Evolutionary conservation across 2,888 invertebrate genomes (phyloP).

Genomic region (Diabrotica balteata): DNA sequence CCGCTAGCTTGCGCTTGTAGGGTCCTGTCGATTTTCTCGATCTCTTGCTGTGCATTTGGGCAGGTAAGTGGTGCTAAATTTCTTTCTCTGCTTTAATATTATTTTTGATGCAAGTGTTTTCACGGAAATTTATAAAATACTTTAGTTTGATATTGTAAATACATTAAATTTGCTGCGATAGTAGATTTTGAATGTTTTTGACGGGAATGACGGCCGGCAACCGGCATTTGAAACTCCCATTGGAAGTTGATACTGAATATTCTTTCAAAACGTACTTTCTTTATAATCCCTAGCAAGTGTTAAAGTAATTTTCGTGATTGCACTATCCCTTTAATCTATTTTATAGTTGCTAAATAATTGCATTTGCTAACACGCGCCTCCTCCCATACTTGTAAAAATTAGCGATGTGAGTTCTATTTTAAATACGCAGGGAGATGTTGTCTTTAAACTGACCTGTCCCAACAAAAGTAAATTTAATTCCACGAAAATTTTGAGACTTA

Average conservation of each 20-base stretch:
- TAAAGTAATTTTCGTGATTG: too few relatives aligned
- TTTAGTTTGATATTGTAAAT: too few relatives aligned
- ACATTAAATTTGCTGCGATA: too few relatives aligned
- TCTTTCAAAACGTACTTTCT: too few relatives aligned
- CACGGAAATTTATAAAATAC: not conserved
- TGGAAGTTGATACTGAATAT: not conserved
- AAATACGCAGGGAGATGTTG: too few relatives aligned
- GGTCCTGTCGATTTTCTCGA: conserved; percentile 53
- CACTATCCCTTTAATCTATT: too few relatives aligned
- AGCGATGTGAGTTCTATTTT: too few relatives aligned
- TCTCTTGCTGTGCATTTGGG: conserved; percentile 50
- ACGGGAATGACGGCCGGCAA: conserved; percentile 20
- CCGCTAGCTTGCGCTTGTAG: conserved; percentile 52
- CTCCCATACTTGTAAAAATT: too few relatives aligned
- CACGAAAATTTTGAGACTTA: not conserved
- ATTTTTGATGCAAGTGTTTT: not conserved
- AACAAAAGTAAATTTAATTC: not conserved
- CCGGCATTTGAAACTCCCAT: conserved; percentile 19
- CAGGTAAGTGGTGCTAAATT: conserved; percentile 45
- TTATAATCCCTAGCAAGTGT: too few relatives aligned
- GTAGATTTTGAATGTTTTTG: conserved; percentile 4
- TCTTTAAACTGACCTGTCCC: conserved; percentile 8
- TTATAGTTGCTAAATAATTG: too few relatives aligned
- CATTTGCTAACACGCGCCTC: too few relatives aligned
- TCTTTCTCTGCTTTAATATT: conserved; percentile 22